A percentile compares a stretch with the other conserved stretches of the same genome.
phyloP scores from a whole-genome alignment of 2,113 vertebrate genomes.

The Melanotaenia duboulayi region DNA sequence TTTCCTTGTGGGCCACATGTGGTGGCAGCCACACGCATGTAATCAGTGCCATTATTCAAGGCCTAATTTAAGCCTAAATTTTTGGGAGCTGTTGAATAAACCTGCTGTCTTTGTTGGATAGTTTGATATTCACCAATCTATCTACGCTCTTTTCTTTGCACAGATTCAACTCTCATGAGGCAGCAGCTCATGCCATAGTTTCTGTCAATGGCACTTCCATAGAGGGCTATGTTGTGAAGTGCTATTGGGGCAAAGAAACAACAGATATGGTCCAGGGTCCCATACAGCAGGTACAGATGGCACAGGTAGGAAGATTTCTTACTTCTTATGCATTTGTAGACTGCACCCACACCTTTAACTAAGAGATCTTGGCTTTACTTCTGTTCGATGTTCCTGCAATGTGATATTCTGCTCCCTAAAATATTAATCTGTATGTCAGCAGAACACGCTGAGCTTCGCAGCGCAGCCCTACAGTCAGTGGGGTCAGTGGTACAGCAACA shows the following conservation, averaged over 20 bases:
- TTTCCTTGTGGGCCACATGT: no score
- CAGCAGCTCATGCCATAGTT: constrained; percentile 95
- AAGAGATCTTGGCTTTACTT: background rate
- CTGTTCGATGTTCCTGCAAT: constrained; percentile 4
- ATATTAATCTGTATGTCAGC: constrained; percentile 60
- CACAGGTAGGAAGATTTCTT: constrained; percentile 50
- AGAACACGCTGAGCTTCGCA: constrained; percentile 92
- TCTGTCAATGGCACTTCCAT: constrained; percentile 95
- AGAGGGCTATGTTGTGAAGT: constrained; percentile 95
- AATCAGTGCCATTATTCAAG: no score
- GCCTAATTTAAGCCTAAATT: no score
- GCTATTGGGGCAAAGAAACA: constrained; percentile 98
- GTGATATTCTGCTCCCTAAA: constrained; percentile 35
- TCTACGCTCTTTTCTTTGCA: background rate
- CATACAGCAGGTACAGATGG: constrained; percentile 88
- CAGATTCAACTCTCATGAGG: constrained; percentile 93
- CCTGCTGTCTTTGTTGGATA: rapidly evolving
- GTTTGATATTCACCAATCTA: no score
- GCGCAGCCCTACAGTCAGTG: constrained; percentile 93
- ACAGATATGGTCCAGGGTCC: constrained; percentile 85
- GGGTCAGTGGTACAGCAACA: constrained; percentile 95
- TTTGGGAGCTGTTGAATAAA: background rate
- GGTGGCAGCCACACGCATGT: no score
- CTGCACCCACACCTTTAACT: no score
- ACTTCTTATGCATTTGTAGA: no score